Base-by-base conservation (phyloP, 2,888 invertebrate genomes). In the Melieria crassipennis region DNA sequence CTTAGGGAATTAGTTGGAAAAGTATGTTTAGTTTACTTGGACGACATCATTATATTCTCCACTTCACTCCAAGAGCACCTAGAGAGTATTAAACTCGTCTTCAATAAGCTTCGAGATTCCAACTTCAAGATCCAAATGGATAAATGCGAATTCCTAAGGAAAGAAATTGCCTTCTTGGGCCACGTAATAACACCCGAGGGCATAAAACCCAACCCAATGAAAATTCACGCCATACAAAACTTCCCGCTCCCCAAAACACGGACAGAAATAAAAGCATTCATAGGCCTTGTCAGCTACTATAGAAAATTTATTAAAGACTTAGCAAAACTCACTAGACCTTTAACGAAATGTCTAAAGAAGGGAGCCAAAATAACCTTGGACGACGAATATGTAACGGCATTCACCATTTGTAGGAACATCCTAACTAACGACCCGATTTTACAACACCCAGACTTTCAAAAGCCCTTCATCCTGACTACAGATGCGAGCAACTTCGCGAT, bases 331-430 rank as follows among this genome's bases (percentile, higher is more conserved):
- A 16, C 16, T 11, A 50, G 11, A 50, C 50, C 50, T 10, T 11
- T 50, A 7, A 50, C 50, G 9, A 10, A 7, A 50, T 50, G 50
- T 11, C 50, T 50, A 7, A 50, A 50, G 11, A 50, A 50, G 50
- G 50, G 52, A 52, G 13, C 11, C n/a, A n/a, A 11, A 5, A 30
- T 57, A 5, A 5, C n/a, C n/a, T 30, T 57, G 10, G 30, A 9
- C 10, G 30, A 30, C 5, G 30, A 16, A 16, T 57, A 57, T 30
- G 9, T 16, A 16, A 52, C 5, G 13, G 13, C 52, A 5, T 52
- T 52, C 9, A 65, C 66, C 55, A 66, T 69, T 5, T 66, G 69
- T 45, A 66, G 66, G 10, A 70, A 43, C 16, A 62, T 63, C n/a
- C 69, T 70, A n/a, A 52, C 52, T 16, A 57, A 57, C 9, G 57